Evolutionary conservation across 2,797 vertebrate genomes (phyloP).

Genomic region (Ambastaia sidthimunki): DNA sequence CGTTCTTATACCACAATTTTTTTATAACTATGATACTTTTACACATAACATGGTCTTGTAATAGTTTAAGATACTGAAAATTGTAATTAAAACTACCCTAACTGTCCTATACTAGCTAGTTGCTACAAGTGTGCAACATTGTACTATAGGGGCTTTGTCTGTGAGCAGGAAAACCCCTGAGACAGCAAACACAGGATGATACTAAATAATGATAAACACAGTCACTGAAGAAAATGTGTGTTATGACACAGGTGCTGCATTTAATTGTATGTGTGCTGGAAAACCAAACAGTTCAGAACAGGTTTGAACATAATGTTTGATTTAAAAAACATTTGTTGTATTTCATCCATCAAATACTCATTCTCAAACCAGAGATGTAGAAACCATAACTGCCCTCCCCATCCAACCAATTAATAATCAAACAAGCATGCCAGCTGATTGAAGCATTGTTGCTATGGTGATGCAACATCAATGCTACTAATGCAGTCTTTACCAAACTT

Average conservation of each 20-base stretch:
- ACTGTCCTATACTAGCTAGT: not conserved
- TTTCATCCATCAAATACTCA: not conserved
- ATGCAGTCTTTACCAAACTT: too few relatives aligned
- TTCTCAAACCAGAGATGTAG: slow-evolving; percentile 3
- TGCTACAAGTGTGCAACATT: too few relatives aligned
- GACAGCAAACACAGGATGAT: not conserved
- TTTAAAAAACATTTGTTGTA: not conserved
- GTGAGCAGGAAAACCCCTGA: not conserved
- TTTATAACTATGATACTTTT: not conserved
- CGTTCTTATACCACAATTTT: not conserved
- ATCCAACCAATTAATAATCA: slow-evolving; percentile 56
- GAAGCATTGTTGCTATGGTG: slow-evolving; percentile 50
- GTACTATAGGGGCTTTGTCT: too few relatives aligned
- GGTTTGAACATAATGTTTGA: not conserved
- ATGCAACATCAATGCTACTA: too few relatives aligned
- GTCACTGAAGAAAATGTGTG: not conserved
- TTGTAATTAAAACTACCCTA: not conserved
- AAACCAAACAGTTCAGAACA: not conserved
- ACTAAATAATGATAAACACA: not conserved
- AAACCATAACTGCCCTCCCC: slow-evolving; percentile 10
- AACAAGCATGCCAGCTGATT: slow-evolving; percentile 56
- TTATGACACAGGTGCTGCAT: not conserved
- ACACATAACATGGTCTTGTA: slow-evolving; percentile 1
- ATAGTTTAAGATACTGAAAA: not conserved
- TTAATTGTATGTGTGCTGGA: not conserved